A percentile compares a stretch with the other conserved stretches of the same genome.
phyloP scores from a whole-genome alignment of 1,140 invertebrate genomes.

The Goniozus legneri region DNA sequence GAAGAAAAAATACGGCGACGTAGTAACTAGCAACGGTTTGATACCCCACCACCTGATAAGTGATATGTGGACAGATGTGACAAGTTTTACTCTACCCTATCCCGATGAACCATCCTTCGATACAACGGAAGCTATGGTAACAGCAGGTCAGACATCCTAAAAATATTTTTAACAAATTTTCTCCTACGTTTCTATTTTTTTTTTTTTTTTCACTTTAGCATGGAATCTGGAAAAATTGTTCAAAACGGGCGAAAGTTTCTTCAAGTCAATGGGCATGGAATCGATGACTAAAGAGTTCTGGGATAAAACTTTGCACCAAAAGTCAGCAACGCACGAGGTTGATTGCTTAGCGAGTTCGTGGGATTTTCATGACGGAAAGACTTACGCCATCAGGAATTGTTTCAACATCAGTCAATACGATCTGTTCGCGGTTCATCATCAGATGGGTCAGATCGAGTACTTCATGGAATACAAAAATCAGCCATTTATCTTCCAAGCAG shows the following conservation, averaged over 20 bases:
- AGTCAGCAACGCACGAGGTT: conserved; percentile 60
- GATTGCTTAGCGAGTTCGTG: conserved; percentile 77
- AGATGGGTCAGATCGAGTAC: conserved; percentile 80
- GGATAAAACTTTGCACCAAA: no score
- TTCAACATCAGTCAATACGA: conserved; percentile 66
- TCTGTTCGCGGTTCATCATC: conserved; percentile 73
- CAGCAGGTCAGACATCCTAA: conserved; percentile 48
- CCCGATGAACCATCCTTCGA: conserved; percentile 67
- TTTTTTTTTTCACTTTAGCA: no score
- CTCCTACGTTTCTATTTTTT: no score
- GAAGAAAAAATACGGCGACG: conserved; percentile 67
- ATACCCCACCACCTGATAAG: conserved; percentile 86
- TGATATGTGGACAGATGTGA: conserved; percentile 68
- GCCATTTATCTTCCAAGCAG: conserved; percentile 68
- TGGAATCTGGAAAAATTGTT: background rate
- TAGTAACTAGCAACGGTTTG: conserved; percentile 68
- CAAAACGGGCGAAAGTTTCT: conserved; percentile 38
- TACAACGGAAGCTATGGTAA: conserved; percentile 65
- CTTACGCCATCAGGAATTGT: conserved; percentile 79
- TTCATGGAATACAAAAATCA: conserved; percentile 75
- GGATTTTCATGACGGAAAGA: conserved; percentile 70
- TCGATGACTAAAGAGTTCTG: conserved; percentile 54
- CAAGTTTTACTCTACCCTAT: conserved; percentile 68
- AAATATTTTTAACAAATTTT: background rate
- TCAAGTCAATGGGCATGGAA: conserved; percentile 31